phyloP scores from a whole-genome alignment of 2,888 invertebrate species.

The Cataglyphis livida region DNA sequence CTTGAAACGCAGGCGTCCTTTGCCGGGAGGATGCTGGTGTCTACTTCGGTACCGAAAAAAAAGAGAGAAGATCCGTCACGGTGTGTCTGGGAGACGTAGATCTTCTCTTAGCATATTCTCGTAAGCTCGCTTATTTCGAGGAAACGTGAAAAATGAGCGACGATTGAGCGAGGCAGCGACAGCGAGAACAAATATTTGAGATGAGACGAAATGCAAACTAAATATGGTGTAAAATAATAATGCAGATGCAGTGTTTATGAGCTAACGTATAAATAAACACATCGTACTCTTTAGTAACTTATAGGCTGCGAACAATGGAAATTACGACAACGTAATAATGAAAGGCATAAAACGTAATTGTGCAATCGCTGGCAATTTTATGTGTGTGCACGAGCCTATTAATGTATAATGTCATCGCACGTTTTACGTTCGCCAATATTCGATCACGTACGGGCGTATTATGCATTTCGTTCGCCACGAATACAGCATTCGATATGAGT shows the following conservation, averaged over 20 bases:
- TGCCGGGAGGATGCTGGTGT: slow-evolving; percentile 11
- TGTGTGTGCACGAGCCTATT: not conserved
- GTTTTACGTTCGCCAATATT: slow-evolving; percentile 31
- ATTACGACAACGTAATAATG: slow-evolving; percentile 48
- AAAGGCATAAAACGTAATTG: slow-evolving; percentile 46
- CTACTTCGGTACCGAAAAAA: slow-evolving; percentile 57
- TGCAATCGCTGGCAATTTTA: slow-evolving; percentile 38
- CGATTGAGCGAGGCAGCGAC: not conserved
- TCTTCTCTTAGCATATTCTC: slow-evolving; percentile 1
- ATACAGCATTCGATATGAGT: slow-evolving; percentile 40
- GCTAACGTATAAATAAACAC: slow-evolving; percentile 41
- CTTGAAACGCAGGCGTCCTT: slow-evolving; percentile 48
- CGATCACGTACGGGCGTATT: slow-evolving; percentile 10
- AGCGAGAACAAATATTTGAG: not conserved
- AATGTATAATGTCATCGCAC: not conserved
- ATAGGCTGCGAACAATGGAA: slow-evolving; percentile 27
- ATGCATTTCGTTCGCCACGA: slow-evolving; percentile 32
- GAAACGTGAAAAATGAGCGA: slow-evolving; percentile 2
- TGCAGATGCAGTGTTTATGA: slow-evolving; percentile 32
- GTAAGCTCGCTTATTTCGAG: slow-evolving; percentile 2
- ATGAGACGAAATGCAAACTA: not conserved
- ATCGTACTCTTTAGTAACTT: slow-evolving; percentile 29
- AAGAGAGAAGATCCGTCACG: slow-evolving; percentile 58
- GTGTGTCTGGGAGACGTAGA: not conserved
- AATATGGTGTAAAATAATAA: slow-evolving; percentile 12